A percentile compares a stretch with the other conserved stretches of the same genome.
phyloP scores from a whole-genome alignment of 1,140 invertebrate species.

The Papilio dardanus region DNA sequence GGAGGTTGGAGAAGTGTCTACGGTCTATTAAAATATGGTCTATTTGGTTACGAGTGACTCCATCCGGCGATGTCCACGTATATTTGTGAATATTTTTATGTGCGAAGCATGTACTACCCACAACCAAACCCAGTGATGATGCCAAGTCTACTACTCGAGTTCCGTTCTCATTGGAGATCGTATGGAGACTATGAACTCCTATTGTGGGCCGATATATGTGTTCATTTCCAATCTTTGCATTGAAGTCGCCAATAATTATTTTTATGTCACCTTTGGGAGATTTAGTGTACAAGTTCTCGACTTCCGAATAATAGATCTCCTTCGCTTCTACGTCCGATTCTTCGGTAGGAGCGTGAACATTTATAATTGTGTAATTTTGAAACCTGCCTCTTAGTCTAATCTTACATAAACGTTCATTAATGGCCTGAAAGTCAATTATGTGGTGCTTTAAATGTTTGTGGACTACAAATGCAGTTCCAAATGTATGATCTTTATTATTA shows the following conservation, averaged over 20 bases:
- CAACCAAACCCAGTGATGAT: background rate
- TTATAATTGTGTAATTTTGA: background rate
- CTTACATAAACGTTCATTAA: background rate
- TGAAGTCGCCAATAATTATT: background rate
- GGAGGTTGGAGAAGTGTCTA: background rate
- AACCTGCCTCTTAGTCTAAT: background rate
- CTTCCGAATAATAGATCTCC: background rate
- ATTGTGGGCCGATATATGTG: background rate
- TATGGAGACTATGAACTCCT: background rate
- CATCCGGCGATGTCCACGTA: constrained; percentile 18
- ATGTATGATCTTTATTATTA: background rate
- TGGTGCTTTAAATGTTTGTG: background rate
- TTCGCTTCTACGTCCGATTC: background rate
- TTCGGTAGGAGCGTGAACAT: background rate
- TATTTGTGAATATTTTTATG: constrained; percentile 14
- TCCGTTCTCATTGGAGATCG: background rate
- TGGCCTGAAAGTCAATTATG: background rate
- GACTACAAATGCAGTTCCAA: background rate
- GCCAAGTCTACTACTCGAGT: background rate
- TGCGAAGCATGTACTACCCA: background rate
- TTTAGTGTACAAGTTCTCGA: background rate
- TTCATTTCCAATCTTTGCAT: background rate
- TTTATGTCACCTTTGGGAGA: background rate
- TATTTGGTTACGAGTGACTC: background rate
- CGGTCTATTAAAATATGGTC: constrained; percentile 24